Conservation (phyloP, 2,113 vertebrate genomes). For the Chloebia gouldiae region DNA sequence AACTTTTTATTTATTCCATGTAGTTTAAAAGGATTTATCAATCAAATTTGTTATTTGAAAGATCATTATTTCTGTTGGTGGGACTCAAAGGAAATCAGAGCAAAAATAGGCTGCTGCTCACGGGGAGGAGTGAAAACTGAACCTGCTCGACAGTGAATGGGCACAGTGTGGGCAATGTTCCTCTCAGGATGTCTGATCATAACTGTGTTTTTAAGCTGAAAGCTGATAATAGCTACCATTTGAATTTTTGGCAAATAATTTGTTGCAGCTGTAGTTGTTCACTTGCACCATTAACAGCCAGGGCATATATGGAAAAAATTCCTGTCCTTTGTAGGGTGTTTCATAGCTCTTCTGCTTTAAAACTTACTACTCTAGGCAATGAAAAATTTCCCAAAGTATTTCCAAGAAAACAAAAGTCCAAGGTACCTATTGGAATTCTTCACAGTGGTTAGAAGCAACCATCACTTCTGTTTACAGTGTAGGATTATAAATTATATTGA, state of each 20-base stretch:
- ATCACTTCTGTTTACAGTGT: conserved; percentile 63
- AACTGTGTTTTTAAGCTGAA: not conserved
- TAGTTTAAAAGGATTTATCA: not conserved
- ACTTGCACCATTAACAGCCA: conserved; percentile 23
- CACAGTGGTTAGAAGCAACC: conserved; percentile 43
- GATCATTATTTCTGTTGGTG: not conserved
- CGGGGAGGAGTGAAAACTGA: not conserved
- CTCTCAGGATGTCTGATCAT: not conserved
- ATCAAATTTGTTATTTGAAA: not conserved
- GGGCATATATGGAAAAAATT: not conserved
- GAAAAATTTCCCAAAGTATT: not conserved
- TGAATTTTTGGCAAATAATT: conserved; percentile 34
- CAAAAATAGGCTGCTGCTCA: not conserved
- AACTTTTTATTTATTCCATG: not conserved
- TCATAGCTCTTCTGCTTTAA: not conserved
- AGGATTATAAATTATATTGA: conserved; percentile 71
- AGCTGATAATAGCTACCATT: conserved; percentile 21
- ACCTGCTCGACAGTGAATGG: not conserved
- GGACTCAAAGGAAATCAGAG: not conserved
- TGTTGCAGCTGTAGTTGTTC: conserved; percentile 43
- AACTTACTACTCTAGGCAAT: not conserved
- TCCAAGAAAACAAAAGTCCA: not conserved
- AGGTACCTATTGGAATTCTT: conserved; percentile 50
- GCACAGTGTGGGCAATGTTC: not conserved
- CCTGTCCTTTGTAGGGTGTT: not conserved